Percentiles rank a stretch among this genome's conserved stretches.
Conservation (phyloP, 2,113 vertebrate genomes). For the Syngnathus floridae region DNA sequence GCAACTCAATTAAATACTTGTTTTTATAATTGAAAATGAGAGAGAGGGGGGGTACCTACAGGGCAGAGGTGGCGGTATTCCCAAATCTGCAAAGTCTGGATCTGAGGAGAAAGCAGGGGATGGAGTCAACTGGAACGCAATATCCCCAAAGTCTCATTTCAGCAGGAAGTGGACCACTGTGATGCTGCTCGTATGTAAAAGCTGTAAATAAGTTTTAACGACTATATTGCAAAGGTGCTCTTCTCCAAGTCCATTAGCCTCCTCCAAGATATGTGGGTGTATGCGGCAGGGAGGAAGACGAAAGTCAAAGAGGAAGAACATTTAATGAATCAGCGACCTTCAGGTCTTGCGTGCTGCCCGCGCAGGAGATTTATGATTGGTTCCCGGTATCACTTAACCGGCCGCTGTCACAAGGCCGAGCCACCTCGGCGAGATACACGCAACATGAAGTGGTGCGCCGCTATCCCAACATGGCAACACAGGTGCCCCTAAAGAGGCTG, state of each 20-base stretch:
- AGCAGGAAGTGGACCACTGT: not conserved
- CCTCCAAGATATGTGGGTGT: not conserved
- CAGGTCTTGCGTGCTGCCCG: slow-evolving; percentile 56
- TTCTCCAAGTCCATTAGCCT: not conserved
- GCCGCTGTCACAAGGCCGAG: slow-evolving; percentile 43
- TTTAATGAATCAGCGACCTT: slow-evolving; percentile 71
- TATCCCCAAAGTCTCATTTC: slow-evolving; percentile 22
- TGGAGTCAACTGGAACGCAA: slow-evolving; percentile 49
- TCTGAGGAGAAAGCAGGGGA: slow-evolving; percentile 77
- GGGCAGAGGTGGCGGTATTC: slow-evolving; percentile 91
- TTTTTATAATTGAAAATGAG: not conserved
- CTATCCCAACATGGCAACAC: slow-evolving; percentile 24
- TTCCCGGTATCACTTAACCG: slow-evolving; percentile 55
- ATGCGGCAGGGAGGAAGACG: slow-evolving; percentile 17
- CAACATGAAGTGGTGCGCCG: slow-evolving; percentile 3
- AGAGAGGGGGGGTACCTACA: slow-evolving; percentile 80
- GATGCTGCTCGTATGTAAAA: not conserved
- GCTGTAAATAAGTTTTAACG: not conserved
- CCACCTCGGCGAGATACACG: slow-evolving; percentile 22
- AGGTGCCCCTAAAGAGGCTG: slow-evolving; percentile 3
- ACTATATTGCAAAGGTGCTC: not conserved
- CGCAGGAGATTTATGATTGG: slow-evolving; percentile 64
- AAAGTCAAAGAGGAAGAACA: slow-evolving; percentile 66
- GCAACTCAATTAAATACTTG: not conserved
- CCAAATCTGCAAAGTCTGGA: slow-evolving; percentile 97